Percentiles rank a stretch among this genome's conserved stretches.
Conservation (phyloP, 2,888 invertebrate species). For the Exocentrus adspersus region DNA sequence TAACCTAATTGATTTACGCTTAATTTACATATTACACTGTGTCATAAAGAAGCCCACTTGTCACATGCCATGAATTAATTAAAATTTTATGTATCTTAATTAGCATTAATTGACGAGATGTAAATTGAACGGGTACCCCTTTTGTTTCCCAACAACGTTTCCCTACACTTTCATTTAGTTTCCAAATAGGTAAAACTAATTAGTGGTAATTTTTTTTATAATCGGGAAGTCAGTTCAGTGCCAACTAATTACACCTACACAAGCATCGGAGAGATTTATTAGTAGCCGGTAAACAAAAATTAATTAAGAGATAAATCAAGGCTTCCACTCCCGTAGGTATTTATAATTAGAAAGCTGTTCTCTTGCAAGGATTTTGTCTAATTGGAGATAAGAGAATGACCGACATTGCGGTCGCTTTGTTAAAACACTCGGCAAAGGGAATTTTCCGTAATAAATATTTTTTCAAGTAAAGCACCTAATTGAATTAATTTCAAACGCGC, state of each 20-base stretch:
- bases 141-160: background rate
- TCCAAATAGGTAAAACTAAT: too few relatives aligned
- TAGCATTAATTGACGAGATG: background rate
- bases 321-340: background rate
- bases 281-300: background rate
- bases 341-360: slow-evolving; percentile 1
- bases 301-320: background rate
- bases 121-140: background rate
- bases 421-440: too few relatives aligned
- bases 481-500: slow-evolving; percentile 1
- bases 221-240: background rate
- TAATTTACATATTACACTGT: background rate
- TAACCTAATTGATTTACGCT: background rate
- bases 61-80: background rate
- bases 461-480: background rate
- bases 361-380: background rate
- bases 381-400: background rate
- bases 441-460: too few relatives aligned
- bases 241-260: slow-evolving; percentile 1
- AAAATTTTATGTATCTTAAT: background rate
- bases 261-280: background rate
- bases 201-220: too few relatives aligned
- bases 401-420: too few relatives aligned
- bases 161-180: too few relatives aligned
- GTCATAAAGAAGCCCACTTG: background rate